Evolutionary conservation across 1,140 invertebrate genomes (phyloP), one percentile per base, ranked within the genome.

Genomic region (Pteromalus puparum): DNA sequence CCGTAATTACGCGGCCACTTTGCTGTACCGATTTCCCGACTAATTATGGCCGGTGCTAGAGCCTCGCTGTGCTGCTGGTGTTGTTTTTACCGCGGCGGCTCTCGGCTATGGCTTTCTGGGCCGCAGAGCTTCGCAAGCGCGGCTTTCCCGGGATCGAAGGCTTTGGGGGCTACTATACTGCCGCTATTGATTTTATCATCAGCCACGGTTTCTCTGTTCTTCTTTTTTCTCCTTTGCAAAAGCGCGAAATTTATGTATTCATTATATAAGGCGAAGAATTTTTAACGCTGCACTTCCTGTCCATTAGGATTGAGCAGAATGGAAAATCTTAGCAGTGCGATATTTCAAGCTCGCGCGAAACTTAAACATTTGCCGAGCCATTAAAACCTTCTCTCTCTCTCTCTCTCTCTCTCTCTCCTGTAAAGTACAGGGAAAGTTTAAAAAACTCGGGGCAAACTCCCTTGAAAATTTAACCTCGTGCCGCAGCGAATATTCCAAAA

Each of bases 161-260:
- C 42, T 28, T 61, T n/a, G 13, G 15, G 26, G 9, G 30, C 30
- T 34, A 34, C 30, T 34, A 34, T 46, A 15, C 18, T 68, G 10
- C 24, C 38, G 34, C 5, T 18, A 78, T 83, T 30, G 75, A 78
- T 83, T 77, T 83, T 83, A 21, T 72, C 61, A 78, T 83, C 72
- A 77, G 26, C 9, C 3, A 12, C 76, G 10, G 46, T 13, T 13
- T 18, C 13, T 15, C 46, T 18, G 30, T 34, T 15, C 15, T 48
- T 48, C 46, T 48, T 48, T 48, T 18, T 48, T 15, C 46, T 34
- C 3, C 38, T 42, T 42, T 42, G 38, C 38, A 9, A 4, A 15
- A 4, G 12, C 46, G 46, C 46, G 46, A 48, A 18, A 4, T 48
- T 18, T 15, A 48, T 15, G 30, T 34, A 15, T 48, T 15, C 46